phyloP scores from a whole-genome alignment of 1,140 invertebrate genomes.

The Cyclina sinensis region DNA sequence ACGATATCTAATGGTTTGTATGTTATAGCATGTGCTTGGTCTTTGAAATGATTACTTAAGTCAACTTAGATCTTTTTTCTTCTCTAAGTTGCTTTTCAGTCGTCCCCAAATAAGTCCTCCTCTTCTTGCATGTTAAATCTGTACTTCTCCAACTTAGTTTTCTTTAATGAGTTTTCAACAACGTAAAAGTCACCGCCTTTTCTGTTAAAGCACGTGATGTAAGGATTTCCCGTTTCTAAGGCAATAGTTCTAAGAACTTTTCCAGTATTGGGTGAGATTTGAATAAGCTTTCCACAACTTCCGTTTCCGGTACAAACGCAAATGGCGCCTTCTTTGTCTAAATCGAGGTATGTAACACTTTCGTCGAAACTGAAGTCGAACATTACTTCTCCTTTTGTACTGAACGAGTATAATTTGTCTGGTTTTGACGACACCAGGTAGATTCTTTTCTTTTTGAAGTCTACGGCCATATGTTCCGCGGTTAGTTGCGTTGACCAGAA shows the following conservation, averaged over 20 bases:
- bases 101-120: slow-evolving; percentile 41
- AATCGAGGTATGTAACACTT: slow-evolving; percentile 9
- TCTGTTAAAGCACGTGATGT: slow-evolving; percentile 33
- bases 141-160: slow-evolving; percentile 42
- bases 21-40: neutral
- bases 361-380: slow-evolving; percentile 31
- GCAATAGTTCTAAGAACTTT: slow-evolving; percentile 31
- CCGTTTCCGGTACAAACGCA: neutral
- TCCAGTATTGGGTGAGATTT: slow-evolving; percentile 58
- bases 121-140: slow-evolving; percentile 35
- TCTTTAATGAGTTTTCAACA: slow-evolving; percentile 10
- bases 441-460: slow-evolving; percentile 59
- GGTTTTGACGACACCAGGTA: slow-evolving; percentile 45
- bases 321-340: slow-evolving; percentile 47
- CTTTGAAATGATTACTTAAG: no score
- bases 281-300: neutral
- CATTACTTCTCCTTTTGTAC: slow-evolving; percentile 42
- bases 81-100: no score
- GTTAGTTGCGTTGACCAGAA: slow-evolving; percentile 52
- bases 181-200: slow-evolving; percentile 49
- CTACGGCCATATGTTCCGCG: slow-evolving; percentile 32
- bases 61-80: no score
- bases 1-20: no score
- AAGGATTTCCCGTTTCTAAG: slow-evolving; percentile 15
- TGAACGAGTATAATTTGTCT: slow-evolving; percentile 53